Evolutionary conservation across 2,888 invertebrate species (phyloP).

Genomic region (Rhamphomyia laevipes): DNA sequence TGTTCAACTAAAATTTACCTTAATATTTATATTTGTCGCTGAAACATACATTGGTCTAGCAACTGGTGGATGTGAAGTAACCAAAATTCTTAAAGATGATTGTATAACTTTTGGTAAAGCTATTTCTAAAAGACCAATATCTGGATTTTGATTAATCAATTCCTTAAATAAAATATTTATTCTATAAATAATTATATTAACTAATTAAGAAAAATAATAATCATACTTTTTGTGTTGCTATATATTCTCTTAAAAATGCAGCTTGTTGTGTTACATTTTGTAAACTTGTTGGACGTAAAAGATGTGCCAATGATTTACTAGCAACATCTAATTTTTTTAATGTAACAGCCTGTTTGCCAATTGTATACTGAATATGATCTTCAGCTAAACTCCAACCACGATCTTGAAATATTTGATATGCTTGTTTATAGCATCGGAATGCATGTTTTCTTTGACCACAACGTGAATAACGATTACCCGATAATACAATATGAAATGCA

Average conservation of each 20-base stretch:
- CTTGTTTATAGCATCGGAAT: slow-evolving; percentile 81
- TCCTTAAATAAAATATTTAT: slow-evolving; percentile 21
- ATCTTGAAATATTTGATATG: slow-evolving; percentile 58
- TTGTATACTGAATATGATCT: slow-evolving; percentile 91
- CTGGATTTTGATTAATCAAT: slow-evolving; percentile 28
- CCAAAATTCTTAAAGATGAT: slow-evolving; percentile 55
- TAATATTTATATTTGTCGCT: slow-evolving; percentile 33
- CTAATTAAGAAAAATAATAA: background rate
- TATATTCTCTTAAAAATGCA: slow-evolving; percentile 76
- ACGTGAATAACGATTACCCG: slow-evolving; percentile 91
- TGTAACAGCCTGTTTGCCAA: slow-evolving; percentile 79
- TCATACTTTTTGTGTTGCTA: slow-evolving; percentile 68
- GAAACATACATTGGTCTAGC: slow-evolving; percentile 25
- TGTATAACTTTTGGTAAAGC: slow-evolving; percentile 64
- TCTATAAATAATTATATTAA: background rate
- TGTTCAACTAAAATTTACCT: slow-evolving; percentile 16
- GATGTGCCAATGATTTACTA: slow-evolving; percentile 62
- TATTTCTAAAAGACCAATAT: slow-evolving; percentile 45
- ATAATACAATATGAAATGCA: slow-evolving; percentile 91
- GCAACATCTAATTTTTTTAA: slow-evolving; percentile 60
- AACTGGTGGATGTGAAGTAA: slow-evolving; percentile 28
- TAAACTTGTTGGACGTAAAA: slow-evolving; percentile 56
- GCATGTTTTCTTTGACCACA: slow-evolving; percentile 88
- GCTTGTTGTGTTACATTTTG: slow-evolving; percentile 64
- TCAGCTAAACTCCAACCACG: slow-evolving; percentile 86